A percentile compares a stretch with the other conserved stretches of the same genome.
These are phyloP conservation scores for Mesembrinibis cayennensis DNA, from an alignment of 2,113 vertebrate species.

Conservation along the genomic window DNA sequence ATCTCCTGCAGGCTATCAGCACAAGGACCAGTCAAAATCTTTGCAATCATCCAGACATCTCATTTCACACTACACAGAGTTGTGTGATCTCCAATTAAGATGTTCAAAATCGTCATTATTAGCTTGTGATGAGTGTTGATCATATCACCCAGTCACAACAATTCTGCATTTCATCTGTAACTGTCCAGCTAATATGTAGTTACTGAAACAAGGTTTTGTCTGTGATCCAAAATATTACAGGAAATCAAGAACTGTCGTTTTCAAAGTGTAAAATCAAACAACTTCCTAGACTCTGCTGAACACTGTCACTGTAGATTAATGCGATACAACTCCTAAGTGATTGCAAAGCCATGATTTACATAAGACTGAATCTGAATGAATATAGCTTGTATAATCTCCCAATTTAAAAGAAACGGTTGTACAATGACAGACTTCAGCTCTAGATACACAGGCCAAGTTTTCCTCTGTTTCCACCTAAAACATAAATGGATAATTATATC, in stretches of 20 bases:
- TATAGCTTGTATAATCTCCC: neutral
- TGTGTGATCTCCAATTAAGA: conserved; percentile 51
- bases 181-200: neutral
- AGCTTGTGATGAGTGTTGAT: conserved; percentile 35
- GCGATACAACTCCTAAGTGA: neutral
- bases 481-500: neutral
- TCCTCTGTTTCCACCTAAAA: neutral
- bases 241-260: conserved; percentile 35
- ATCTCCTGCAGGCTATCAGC: conserved; percentile 24
- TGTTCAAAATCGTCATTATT: conserved; percentile 24
- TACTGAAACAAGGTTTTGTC: conserved; percentile 8
- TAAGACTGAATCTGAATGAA: neutral
- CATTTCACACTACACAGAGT: conserved; percentile 48
- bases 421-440: neutral
- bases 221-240: neutral
- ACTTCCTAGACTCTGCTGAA: conserved; percentile 13
- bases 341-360: neutral
- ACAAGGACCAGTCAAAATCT: conserved; percentile 40
- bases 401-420: neutral
- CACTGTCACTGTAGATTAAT: conserved; percentile 34
- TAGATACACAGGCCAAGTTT: neutral
- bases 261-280: conserved; percentile 20
- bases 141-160: neutral
- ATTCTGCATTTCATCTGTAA: neutral
- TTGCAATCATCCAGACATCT: conserved; percentile 10